phyloP scores from a whole-genome alignment of 2,888 invertebrate genomes.

The Creontiades dilutus region DNA sequence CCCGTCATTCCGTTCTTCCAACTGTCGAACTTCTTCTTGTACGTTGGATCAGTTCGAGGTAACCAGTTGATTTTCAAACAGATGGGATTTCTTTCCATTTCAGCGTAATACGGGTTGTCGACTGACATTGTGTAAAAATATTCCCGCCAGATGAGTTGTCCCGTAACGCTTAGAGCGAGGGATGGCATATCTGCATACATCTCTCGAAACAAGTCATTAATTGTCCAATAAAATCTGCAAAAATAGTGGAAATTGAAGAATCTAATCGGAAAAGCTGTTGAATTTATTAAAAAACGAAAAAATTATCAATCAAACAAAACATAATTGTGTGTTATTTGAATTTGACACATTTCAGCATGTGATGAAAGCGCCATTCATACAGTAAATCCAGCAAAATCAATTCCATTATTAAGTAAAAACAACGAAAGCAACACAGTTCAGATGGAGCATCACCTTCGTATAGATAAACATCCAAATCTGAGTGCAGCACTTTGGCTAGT shows the following conservation, averaged over 20 bases:
- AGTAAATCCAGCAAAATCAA: too few species aligned
- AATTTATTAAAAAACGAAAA: too few species aligned
- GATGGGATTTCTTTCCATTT: conserved; percentile 85
- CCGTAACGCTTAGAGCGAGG: conserved; percentile 80
- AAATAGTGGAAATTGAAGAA: neutral
- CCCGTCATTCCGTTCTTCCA: conserved; percentile 85
- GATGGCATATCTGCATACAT: conserved; percentile 80
- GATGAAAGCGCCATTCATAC: too few species aligned
- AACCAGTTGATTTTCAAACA: conserved; percentile 87
- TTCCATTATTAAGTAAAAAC: too few species aligned
- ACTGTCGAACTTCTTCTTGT: conserved; percentile 76
- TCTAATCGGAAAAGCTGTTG: too few species aligned
- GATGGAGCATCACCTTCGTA: conserved; percentile 80
- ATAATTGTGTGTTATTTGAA: too few species aligned
- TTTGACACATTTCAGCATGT: too few species aligned
- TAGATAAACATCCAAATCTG: conserved; percentile 86
- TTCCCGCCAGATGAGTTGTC: conserved; percentile 87
- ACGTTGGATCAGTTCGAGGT: conserved; percentile 78
- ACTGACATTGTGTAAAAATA: conserved; percentile 90
- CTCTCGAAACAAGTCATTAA: conserved; percentile 83
- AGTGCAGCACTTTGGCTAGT: conserved; percentile 86
- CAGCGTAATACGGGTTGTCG: conserved; percentile 84
- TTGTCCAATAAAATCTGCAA: conserved; percentile 85
- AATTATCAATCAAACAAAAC: too few species aligned
- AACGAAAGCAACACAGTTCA: too few species aligned